Base-by-base conservation (phyloP, 2,888 invertebrate species). In the Drosophila borealis region DNA sequence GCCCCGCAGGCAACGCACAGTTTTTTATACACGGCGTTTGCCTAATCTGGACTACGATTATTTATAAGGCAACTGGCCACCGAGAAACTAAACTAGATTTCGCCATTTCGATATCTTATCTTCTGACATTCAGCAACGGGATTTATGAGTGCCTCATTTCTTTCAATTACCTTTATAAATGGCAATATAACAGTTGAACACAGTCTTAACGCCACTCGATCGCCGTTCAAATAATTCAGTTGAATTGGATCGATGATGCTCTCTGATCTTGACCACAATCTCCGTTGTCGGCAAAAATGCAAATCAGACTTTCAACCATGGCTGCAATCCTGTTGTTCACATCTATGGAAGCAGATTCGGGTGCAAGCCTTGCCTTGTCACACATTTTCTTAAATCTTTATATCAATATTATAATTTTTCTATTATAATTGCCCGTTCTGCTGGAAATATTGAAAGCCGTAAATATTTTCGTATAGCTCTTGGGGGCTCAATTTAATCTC, bases 41-140 rank as follows among this genome's bases (percentile, higher is more conserved):
- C 2, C 9, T n/a, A 4, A 17, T 34, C 4, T 1, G 10, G n/a
- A 14, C 39, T 21, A 25, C 34, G 10, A 25, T 60, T 44, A 36
- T 48, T 53, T 41, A 64, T 34, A 21, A 10, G 25, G 14, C 17
- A 36, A 6, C 5, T 33, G 33, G 5, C 8, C 17, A 8, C 6
- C 36, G 4, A 65, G 45, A 39, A 64, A 64, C 37, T 39, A 25
- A 11, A 3, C 14, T 9, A 49, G 14, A 41, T 61, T 10, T 17
- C 19, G n/a, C 48, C 39, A 62, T 34, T 10, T n/a, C 9, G 11
- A 42, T 64, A 49, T 25, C 63, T 49, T 34, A 64, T 63, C 63
- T 14, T 25, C 49, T 36, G 25, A 14, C 65, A 49, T 48, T 64
- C 49, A 48, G 65, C 25, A 10, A 4, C 4, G 5, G 9, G 19